Evolutionary conservation across 2,113 vertebrate species (phyloP).

Genomic region (Stigmatopora argus): DNA sequence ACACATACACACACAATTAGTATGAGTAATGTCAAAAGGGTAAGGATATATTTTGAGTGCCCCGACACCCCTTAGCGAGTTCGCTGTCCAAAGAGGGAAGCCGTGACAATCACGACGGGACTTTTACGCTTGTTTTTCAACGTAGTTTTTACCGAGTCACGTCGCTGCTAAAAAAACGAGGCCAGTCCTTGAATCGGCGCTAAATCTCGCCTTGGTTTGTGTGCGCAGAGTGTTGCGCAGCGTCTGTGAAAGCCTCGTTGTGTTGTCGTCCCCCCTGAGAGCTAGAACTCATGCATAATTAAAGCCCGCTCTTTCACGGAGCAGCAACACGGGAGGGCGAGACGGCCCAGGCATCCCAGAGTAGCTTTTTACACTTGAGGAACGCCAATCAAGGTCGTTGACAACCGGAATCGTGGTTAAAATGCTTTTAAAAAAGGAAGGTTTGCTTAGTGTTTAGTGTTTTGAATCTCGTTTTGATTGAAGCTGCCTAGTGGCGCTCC

Average conservation of each 20-base stretch:
- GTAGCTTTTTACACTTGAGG: conserved; percentile 19
- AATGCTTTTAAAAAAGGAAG: conserved; percentile 1
- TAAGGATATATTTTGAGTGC: no score
- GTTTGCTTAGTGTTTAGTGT: conserved; percentile 24
- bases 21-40: no score
- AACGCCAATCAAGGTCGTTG: conserved; percentile 11
- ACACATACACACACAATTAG: no score
- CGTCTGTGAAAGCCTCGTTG: conserved; percentile 61
- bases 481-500: conserved; percentile 48
- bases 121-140: neutral
- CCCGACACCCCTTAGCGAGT: neutral
- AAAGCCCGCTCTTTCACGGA: conserved; percentile 62
- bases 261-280: conserved; percentile 57
- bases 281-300: conserved; percentile 75
- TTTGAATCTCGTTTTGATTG: conserved; percentile 46
- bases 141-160: neutral
- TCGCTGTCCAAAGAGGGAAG: neutral
- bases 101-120: neutral
- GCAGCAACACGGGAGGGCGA: conserved; percentile 48
- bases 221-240: conserved; percentile 45
- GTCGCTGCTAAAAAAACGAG: conserved; percentile 34
- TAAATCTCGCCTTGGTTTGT: conserved; percentile 42
- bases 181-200: conserved; percentile 51
- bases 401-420: conserved; percentile 24
- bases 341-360: conserved; percentile 7